Base-by-base conservation (phyloP, 53 echinoderm and acorn worm genomes). In the Patiria pectinifera region DNA sequence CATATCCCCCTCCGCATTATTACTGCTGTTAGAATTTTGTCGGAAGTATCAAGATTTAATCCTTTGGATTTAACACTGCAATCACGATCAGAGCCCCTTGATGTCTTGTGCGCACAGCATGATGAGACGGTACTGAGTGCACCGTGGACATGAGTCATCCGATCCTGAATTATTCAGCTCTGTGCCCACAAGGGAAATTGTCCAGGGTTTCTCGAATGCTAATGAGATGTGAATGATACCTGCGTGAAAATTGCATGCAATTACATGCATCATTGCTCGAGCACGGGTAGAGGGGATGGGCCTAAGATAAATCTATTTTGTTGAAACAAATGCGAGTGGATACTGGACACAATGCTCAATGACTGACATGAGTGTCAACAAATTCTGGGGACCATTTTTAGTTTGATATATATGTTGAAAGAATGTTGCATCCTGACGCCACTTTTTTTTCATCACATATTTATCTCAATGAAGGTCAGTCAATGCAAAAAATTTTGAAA, bases 1-100 rank as follows among this genome's bases (percentile, higher is more conserved):
- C 90, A 90, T 90, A 26, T 80, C 90, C 63, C 79, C 81, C 3
- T 90, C 13, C 26, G 22, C 61, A 62, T 66, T 53, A 53, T 53
- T 74, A 24, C 86, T 48, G 49, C 71, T 18, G 48, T 22, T 48
- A 18, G 48, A 71, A 48, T 45, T 86, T 48, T 63, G 11, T 14
- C 43, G 6, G 26, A 6, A 76, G 3, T 76, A 23, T 35, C 4
- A 26, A 76, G 25, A 6, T 2, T 2, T 45, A 11, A 45, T 78
- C 48, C 45, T 47, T 2, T 22, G 3, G 4, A 11, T 35, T 10
- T 11, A 6, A 3, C 26, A 46, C 8, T 47, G 0, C 16, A 78
- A 44, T 45, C 79, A 46, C 45, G 35, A 35, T 11, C 12, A 6
- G 46, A 45, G 79, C 78, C 10, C 6, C 45, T 2, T 1, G 78